Evolutionary conservation across 2,888 invertebrate species (phyloP).

Genomic region (Drosophila tanythrix): DNA sequence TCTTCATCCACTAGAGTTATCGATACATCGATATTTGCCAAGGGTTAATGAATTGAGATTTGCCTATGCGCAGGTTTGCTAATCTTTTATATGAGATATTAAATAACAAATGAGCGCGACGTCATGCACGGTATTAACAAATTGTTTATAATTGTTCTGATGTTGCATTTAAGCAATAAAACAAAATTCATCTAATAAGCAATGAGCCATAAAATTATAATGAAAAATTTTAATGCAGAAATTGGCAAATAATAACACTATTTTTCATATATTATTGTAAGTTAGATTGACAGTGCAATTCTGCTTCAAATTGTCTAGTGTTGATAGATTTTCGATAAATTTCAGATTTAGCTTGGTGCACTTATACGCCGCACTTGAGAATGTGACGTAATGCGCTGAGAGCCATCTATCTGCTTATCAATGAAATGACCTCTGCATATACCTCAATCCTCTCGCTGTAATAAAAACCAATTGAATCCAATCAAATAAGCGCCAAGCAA

Average conservation of each 20-base stretch:
- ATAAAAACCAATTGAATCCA: constrained; percentile 66
- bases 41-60: neutral
- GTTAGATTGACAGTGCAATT: neutral
- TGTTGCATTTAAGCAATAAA: neutral
- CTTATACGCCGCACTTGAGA: neutral
- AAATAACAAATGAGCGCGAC: neutral
- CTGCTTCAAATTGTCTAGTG: too few species aligned
- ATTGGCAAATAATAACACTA: neutral
- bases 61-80: neutral
- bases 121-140: neutral
- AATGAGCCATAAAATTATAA: neutral
- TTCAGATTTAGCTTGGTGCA: neutral
- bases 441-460: constrained; percentile 14
- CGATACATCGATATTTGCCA: neutral
- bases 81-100: neutral
- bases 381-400: constrained; percentile 46
- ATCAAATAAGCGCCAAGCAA: constrained; percentile 34
- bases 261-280: neutral
- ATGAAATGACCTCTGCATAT: constrained; percentile 6
- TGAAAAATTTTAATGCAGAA: neutral
- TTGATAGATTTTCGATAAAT: neutral
- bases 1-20: too few species aligned
- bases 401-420: neutral
- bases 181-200: neutral
- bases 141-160: neutral